Base-by-base conservation (phyloP, 2,888 invertebrate species). In the Shargacucullia verbasci region DNA sequence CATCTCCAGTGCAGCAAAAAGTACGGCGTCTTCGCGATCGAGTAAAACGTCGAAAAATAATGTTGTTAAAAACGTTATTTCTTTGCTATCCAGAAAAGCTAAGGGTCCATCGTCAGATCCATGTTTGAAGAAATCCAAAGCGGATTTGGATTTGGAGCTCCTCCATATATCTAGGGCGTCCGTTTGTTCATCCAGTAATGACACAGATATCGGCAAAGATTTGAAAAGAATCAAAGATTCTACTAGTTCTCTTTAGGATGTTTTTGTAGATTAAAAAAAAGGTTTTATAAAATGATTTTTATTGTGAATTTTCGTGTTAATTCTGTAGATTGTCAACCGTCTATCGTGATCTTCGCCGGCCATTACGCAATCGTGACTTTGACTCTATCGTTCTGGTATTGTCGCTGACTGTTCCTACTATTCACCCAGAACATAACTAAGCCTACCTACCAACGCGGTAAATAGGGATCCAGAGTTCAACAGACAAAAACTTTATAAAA, bases 1-100 rank as follows among this genome's bases (percentile, higher is more conserved):
- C 10, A 69, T 74, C 0, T 86, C 88, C 0, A 77, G 76, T 10
- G 73, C 70, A 0, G 73, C 71, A 0, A 82, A 80, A 20, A 77
- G 83, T 0, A 68, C 80, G 0, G 38, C 57, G 0, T 78, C 84
- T 0, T 80, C 80, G 0, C 52, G 73, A 7, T 86, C 91, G 0
- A 85, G 85, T 54, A 88, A 84, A 50, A 90, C 92, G 0, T 91
- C 92, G 0, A 92, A 92, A 52, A 89, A 86, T 38, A 87, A 89
- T 57, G 65, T 88, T 1, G 57, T 89, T 0, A 88, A 85, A 47
- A 83, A 86, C 60, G 81, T 90, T 0, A 33, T 90, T 0, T 84
- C 89, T 0, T 66, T 86, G 5, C 53, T 92, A 0, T 76, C 80
- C 0, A 84, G 72, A 40, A 87, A 79, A 47, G 80, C 82, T 0